Base-by-base conservation (phyloP, 2,113 vertebrate species). In the Hylia prasina region DNA sequence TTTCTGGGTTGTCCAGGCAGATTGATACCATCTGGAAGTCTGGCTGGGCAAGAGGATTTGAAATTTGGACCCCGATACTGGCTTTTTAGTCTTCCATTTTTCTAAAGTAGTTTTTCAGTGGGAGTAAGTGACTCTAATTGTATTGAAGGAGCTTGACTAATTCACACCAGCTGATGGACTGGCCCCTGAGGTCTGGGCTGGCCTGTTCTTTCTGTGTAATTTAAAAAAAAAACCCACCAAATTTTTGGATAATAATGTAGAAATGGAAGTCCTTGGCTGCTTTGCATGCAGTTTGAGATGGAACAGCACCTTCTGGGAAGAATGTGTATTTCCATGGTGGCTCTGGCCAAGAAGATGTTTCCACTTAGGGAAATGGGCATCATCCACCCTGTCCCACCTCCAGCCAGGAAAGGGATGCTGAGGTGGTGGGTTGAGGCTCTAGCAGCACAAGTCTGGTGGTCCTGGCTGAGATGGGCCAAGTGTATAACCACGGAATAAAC, bases 141-240 rank as follows among this genome's bases (percentile, higher is more conserved):
- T 94, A 73, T 84, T 89, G 88, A 92, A 87, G 76, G 76, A 96
- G 93, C 92, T 96, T 83, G 72, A 88, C 93, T 96, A 94, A 95
- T 94, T 95, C 90, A 86, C 82, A 90, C 82, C 94, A 96, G 95
- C 94, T 97, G 95, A 94, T 47, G 68, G 44, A 90, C 56, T 83
- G 92, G 87, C 87, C 95, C 91, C 86, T 73, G 90, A 94, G 85
- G 92, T 96, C 75, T 95, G 94, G 94, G 87, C 75, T 86, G 90
- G 82, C 30, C 85, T 88, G 61, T 76, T 93, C 68, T 90, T 92
- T 96, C 83, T 93, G 71, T 82, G 51, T 13, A 8, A 44, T 65
- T 71, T 3, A 4, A 44, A 63, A 70, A 50, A 87, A 56, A 20
- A 76, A 45, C 14, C 19, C 5, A 27, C 6, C 30, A 85, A 20